Conservation (phyloP, 2,797 vertebrate genomes). For the Poecilia picta region DNA sequence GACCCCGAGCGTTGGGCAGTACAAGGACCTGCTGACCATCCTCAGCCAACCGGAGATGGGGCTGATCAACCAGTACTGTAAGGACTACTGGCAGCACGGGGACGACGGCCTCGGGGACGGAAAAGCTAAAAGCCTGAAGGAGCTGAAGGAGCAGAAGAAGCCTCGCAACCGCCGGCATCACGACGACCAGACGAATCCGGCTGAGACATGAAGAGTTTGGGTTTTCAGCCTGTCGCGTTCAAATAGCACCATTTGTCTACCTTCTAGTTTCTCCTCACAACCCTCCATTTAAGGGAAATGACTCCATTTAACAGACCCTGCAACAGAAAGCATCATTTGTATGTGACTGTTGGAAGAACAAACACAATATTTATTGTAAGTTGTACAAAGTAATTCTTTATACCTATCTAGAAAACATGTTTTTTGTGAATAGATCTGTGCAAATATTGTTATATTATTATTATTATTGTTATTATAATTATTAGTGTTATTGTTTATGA, state of each 20-base stretch:
- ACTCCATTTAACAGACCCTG: slow-evolving; percentile 61
- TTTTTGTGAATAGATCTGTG: slow-evolving; percentile 87
- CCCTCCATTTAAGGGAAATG: slow-evolving; percentile 56
- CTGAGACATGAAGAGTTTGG: slow-evolving; percentile 88
- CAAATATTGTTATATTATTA: slow-evolving; percentile 85
- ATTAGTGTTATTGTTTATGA: slow-evolving; percentile 82
- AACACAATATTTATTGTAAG: slow-evolving; percentile 93
- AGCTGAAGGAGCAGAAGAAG: slow-evolving; percentile 94
- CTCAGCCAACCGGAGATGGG: slow-evolving; percentile 97
- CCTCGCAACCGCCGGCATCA: slow-evolving; percentile 97
- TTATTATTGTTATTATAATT: slow-evolving; percentile 57
- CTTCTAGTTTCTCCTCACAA: slow-evolving; percentile 38
- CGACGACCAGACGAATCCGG: slow-evolving; percentile 77
- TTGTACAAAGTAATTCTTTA: slow-evolving; percentile 91
- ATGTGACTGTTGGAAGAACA: slow-evolving; percentile 68
- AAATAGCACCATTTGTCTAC: slow-evolving; percentile 32
- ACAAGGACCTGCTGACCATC: slow-evolving; percentile 97
- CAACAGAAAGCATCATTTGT: slow-evolving; percentile 70
- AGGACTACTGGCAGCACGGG: slow-evolving; percentile 94
- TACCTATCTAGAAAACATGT: slow-evolving; percentile 80
- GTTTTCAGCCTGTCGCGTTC: not conserved
- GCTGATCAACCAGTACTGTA: slow-evolving; percentile 98
- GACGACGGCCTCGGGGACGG: slow-evolving; percentile 82
- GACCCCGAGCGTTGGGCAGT: slow-evolving; percentile 85
- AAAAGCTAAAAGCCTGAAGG: slow-evolving; percentile 85